A percentile compares a stretch with the other conserved stretches of the same genome.
These are phyloP conservation scores for Pseudoatta argentina DNA, from an alignment of 1,140 invertebrate species.

Conservation along the genomic window DNA sequence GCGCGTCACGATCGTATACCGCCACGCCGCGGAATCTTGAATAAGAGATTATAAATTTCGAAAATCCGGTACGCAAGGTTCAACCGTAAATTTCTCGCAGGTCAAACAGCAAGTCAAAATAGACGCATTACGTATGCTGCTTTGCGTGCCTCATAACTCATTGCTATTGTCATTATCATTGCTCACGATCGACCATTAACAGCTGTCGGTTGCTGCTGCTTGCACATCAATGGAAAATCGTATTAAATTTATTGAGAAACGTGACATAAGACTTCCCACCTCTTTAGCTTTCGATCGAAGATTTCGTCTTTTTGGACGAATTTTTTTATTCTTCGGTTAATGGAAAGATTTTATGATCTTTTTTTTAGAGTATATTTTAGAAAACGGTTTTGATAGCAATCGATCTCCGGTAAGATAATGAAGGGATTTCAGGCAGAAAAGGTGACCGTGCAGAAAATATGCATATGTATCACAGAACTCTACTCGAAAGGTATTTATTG, in stretches of 20 bases:
- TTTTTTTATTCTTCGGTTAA: too few species aligned
- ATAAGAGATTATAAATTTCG: conserved; percentile 71
- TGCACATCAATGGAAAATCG: conserved; percentile 23
- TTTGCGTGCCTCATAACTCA: conserved; percentile 64
- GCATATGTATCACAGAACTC: too few species aligned
- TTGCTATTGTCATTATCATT: conserved; percentile 70
- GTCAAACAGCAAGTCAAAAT: conserved; percentile 66
- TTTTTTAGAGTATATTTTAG: too few species aligned
- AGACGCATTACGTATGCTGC: conserved; percentile 64
- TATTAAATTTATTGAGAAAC: neutral
- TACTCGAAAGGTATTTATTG: too few species aligned
- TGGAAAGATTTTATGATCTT: too few species aligned
- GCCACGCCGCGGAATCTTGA: conserved; percentile 27
- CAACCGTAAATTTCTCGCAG: conserved; percentile 64
- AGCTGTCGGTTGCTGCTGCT: conserved; percentile 50
- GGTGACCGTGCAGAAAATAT: too few species aligned
- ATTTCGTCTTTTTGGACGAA: too few species aligned
- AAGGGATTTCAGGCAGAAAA: too few species aligned
- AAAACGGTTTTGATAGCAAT: too few species aligned
- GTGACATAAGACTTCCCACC: neutral
- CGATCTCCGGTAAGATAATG: too few species aligned
- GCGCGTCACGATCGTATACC: conserved; percentile 18
- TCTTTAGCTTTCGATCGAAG: too few species aligned
- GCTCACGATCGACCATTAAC: conserved; percentile 69
- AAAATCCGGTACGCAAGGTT: neutral